These are phyloP conservation scores for Holocentrus rufus DNA, from an alignment of 2,797 vertebrate genomes.

Conservation along the genomic window DNA sequence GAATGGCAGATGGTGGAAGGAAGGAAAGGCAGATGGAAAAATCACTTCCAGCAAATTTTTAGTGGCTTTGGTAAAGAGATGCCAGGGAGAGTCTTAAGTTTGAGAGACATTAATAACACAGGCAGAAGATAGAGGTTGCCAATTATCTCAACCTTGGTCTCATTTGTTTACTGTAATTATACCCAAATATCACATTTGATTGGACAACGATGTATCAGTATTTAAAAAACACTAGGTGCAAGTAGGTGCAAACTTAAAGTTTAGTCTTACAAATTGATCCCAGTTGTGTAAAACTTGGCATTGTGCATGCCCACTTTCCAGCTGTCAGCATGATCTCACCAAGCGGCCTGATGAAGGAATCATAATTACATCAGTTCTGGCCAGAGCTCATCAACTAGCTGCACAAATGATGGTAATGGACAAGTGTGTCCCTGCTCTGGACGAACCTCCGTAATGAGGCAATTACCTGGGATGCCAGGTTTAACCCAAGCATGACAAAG, in stretches of 20 bases:
- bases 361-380: constrained; percentile 13
- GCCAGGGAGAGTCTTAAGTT: too few species aligned
- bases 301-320: neutral
- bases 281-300: neutral
- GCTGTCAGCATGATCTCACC: constrained; percentile 13
- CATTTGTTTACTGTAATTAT: too few species aligned
- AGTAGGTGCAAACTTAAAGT: neutral
- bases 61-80: too few species aligned
- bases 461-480: constrained; percentile 40
- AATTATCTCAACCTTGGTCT: too few species aligned
- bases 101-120: too few species aligned
- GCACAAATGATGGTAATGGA: constrained; percentile 22
- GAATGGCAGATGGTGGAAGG: too few species aligned
- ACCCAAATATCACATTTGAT: too few species aligned
- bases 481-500: neutral
- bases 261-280: neutral
- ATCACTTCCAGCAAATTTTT: too few species aligned
- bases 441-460: constrained; percentile 35
- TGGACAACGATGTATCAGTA: too few species aligned
- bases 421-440: constrained; percentile 33
- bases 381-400: constrained; percentile 1
- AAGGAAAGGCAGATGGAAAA: too few species aligned
- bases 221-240: too few species aligned
- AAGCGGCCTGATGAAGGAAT: constrained; percentile 13
- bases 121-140: too few species aligned